Base-by-base conservation (phyloP, 2,797 vertebrate species). In the Nyctalus aviator region DNA sequence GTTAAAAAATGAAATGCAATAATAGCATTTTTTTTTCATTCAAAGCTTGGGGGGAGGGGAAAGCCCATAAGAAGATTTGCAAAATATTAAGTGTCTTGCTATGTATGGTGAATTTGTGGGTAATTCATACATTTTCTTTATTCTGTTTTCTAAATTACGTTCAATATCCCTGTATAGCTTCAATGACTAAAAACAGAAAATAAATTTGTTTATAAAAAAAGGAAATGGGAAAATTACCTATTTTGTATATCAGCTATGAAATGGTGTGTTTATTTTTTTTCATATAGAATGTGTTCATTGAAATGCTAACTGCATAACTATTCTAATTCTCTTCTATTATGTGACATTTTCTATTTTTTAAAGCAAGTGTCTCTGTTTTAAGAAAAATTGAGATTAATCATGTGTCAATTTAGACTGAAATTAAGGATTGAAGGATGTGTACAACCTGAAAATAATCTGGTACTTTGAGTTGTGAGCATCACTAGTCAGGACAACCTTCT, bases 101-200 rank as follows among this genome's bases (percentile, higher is more conserved):
- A 62, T 11, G 3, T 71, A 37, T 48, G 13, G 8, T 55, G 6
- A 46, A 32, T 57, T 32, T 59, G 12, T 50, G n/a, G 21, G 9
- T 64, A 68, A 78, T 66, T 69, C 59, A 12, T 37, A 66, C 11
- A 15, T 71, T 88, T 86, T 71, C 6, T 30, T 66, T 90, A 37
- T 50, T 68, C 20, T 89, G 30, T 66, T 89, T 90, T 75, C 66
- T 78, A 76, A 82, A 79, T 94, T 89, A 18, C n/a, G 30, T 73
- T 78, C n/a, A 53, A 32, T 35, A 59, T 37, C 69, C 18, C 37
- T 41, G 4, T 4, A 53, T 17, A 83, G n/a, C 9, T 87, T 82
- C 59, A 48, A 69, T 62, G 25, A 64, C n/a, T 27, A 84, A 44
- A 46, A 76, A 64, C 82, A 94, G 2, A 87, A 77, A 94, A 69